Base-by-base conservation (phyloP, 2,888 invertebrate species). In the Hanleya hanleyi region DNA sequence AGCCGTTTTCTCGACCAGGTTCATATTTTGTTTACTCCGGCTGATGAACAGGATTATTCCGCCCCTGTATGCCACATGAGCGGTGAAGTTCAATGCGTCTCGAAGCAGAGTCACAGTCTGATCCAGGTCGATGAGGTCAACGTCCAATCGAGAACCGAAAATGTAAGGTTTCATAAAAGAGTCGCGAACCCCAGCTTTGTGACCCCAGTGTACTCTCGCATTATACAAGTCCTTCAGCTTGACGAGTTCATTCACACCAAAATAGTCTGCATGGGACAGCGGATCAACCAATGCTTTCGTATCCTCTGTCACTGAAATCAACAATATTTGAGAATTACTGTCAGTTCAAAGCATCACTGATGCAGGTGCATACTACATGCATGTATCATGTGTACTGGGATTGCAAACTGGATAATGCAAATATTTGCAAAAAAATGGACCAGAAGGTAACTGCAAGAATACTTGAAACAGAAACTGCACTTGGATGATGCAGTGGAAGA, bases 21-120 rank as follows among this genome's bases (percentile, higher is more conserved):
- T 86, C 72, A 89, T 81, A 37, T 81, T 85, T 71, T 88, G 87
- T 82, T 89, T 78, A 76, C 94, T 94, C 83, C 95, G 94, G 79
- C 95, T 94, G 36, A 99, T 92, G 87, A 99, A 98, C 74, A 99
- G 91, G 81, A 99, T 96, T 47, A 99, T 94, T 4, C 99, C 99
- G 81, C 90, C 90, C 33, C 92, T 85, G 86, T 96, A 97, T 0
- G 98, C 97, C 70, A 97, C 93, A 87, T 99, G 98, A 0, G 98
- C 98, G 0, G 95, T 93, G 82, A 99, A 94, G 90, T 99, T 99
- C 7, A 99, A 92, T 0, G 99, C 99, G 84, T 93, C 93, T 15
- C 95, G 92, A 70, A 99, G 92, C 86, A 95, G 94, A 62, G 94
- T 93, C 0, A 96, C 95, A 0, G 99, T 99, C 86, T 95, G 93